Percentiles rank a stretch among this genome's conserved stretches.
phyloP scores from a whole-genome alignment of 2,113 vertebrate genomes.

The Rhadina sibilatrix region DNA sequence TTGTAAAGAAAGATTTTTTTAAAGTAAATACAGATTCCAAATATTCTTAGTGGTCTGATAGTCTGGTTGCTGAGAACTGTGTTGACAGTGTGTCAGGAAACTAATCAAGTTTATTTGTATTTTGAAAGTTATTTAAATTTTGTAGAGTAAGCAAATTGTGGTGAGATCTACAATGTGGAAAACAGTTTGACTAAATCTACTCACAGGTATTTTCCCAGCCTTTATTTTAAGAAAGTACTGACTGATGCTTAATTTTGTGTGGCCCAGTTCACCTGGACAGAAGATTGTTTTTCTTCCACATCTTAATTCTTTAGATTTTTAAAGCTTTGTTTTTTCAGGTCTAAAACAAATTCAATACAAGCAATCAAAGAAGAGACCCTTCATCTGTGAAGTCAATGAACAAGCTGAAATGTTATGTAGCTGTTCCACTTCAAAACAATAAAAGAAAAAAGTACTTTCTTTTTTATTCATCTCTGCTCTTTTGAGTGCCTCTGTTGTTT shows the following conservation, averaged over 20 bases:
- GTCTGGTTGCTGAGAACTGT: not conserved
- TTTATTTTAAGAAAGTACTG: not conserved
- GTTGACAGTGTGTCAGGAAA: not conserved
- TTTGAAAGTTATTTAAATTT: conserved; percentile 12
- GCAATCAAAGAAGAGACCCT: not conserved
- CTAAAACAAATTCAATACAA: not conserved
- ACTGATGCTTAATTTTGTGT: not conserved
- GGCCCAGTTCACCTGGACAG: not conserved
- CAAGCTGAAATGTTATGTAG: not conserved
- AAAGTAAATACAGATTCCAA: not conserved
- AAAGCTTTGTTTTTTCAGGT: not conserved
- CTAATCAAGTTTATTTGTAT: not conserved
- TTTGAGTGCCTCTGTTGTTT: not conserved
- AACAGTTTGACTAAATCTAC: not conserved
- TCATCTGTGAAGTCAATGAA: not conserved
- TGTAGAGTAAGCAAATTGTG: not conserved
- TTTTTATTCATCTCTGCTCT: not conserved
- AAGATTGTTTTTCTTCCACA: not conserved
- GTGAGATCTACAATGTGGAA: not conserved
- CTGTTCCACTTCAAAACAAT: not conserved
- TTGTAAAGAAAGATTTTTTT: not conserved
- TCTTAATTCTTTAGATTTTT: not conserved
- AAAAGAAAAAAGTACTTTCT: not conserved
- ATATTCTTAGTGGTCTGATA: not conserved
- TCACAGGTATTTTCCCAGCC: not conserved